Evolutionary conservation across 1,140 invertebrate genomes (phyloP).

Genomic region (Cydia fagiglandana): DNA sequence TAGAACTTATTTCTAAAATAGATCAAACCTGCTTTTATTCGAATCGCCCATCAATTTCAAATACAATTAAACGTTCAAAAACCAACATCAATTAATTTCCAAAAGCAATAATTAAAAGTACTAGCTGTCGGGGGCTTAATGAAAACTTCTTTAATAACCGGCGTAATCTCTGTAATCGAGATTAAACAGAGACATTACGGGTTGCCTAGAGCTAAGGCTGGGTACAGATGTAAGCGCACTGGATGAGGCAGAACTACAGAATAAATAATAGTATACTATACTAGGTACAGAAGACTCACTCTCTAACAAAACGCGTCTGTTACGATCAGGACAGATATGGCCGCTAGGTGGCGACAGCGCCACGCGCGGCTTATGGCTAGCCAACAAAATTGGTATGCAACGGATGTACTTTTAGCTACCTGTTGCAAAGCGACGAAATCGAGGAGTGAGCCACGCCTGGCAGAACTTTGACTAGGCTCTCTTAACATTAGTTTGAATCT

Average conservation of each 20-base stretch:
- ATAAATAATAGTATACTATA: too few species aligned
- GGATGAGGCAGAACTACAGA: neutral
- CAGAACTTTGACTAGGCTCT: too few species aligned
- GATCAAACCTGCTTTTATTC: neutral
- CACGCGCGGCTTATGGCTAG: too few species aligned
- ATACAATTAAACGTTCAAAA: slow-evolving; percentile 7
- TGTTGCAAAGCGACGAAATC: too few species aligned
- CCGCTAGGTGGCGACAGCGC: too few species aligned
- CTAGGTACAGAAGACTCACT: too few species aligned
- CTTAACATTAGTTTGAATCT: too few species aligned
- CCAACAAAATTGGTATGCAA: too few species aligned
- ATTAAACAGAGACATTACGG: slow-evolving; percentile 47
- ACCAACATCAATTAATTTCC: slow-evolving; percentile 25
- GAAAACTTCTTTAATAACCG: slow-evolving; percentile 46
- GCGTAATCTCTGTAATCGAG: slow-evolving; percentile 37
- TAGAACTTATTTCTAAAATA: neutral
- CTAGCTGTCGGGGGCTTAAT: slow-evolving; percentile 36
- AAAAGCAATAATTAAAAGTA: slow-evolving; percentile 27
- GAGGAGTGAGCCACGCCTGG: too few species aligned
- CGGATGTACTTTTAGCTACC: too few species aligned
- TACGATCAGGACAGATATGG: too few species aligned
- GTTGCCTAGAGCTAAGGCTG: slow-evolving; percentile 32
- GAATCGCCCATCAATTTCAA: neutral
- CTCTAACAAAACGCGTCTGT: too few species aligned
- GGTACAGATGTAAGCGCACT: neutral